Conservation (phyloP, 2,888 invertebrate species). For the Beris morrisii region DNA sequence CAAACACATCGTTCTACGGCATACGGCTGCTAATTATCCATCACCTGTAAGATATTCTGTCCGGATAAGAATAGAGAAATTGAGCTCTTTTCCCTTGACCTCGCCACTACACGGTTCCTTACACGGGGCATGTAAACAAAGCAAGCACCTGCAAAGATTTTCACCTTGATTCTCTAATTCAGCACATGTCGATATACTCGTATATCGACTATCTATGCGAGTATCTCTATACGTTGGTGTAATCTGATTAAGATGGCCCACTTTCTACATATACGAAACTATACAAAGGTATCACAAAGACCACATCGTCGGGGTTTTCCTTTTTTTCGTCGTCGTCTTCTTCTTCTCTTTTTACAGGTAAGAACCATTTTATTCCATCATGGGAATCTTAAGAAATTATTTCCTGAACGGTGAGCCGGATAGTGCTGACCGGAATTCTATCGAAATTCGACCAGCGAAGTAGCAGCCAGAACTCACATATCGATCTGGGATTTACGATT, state of each 20-base stretch:
- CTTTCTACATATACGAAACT: not conserved
- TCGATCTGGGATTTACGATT: constrained; percentile 4
- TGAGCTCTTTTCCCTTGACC: constrained; percentile 5
- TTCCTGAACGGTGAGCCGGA: not conserved
- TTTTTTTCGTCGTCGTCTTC: no score
- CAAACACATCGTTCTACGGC: not conserved
- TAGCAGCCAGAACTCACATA: not conserved
- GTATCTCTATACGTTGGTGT: not conserved
- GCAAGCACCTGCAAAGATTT: constrained; percentile 26
- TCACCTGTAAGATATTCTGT: constrained; percentile 11
- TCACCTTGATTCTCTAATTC: constrained; percentile 13
- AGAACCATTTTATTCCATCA: not conserved
- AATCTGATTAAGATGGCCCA: constrained; percentile 16
- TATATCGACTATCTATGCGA: no score
- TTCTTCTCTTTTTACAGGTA: no score
- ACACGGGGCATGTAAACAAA: not conserved
- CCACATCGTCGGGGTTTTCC: no score
- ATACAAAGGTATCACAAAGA: not conserved
- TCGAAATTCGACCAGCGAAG: not conserved
- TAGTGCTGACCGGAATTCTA: not conserved
- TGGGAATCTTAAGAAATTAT: constrained; percentile 8
- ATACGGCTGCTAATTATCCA: constrained; percentile 13
- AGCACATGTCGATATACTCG: constrained; percentile 1
- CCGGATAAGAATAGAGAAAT: constrained; percentile 9
- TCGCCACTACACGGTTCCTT: not conserved